A percentile compares a stretch with the other conserved stretches of the same genome.
phyloP scores from a whole-genome alignment of 2,888 invertebrate genomes.

The Axea sp. region DNA sequence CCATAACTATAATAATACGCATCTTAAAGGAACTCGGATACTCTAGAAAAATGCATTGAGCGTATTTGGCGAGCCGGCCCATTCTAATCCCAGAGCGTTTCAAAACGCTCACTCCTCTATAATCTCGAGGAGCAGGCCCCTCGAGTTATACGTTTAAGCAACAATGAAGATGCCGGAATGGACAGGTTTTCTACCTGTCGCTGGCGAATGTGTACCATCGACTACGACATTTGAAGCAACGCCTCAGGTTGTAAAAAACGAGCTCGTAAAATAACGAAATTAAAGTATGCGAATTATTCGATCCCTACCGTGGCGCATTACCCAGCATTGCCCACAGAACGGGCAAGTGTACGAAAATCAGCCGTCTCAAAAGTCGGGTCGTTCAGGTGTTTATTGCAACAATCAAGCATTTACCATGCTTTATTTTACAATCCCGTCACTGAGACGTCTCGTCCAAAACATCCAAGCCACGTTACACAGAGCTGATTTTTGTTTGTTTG shows the following conservation, averaged over 20 bases:
- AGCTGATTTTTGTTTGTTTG: too few relatives aligned
- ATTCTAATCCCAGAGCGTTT: constrained; percentile 9
- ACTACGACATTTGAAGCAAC: constrained; percentile 29
- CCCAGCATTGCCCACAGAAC: constrained; percentile 7
- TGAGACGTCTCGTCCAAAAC: constrained; percentile 33
- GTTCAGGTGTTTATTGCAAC: constrained; percentile 45
- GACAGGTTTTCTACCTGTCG: constrained; percentile 54
- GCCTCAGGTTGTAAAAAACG: constrained; percentile 50
- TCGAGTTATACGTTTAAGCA: constrained; percentile 31
- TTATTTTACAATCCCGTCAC: constrained; percentile 29
- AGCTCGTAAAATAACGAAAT: constrained; percentile 38
- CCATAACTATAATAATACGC: too few relatives aligned
- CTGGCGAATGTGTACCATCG: background rate
- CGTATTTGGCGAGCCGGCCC: too few relatives aligned
- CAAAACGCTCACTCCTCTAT: constrained; percentile 23
- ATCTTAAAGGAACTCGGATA: too few relatives aligned
- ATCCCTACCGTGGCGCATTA: constrained; percentile 10
- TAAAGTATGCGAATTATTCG: constrained; percentile 41
- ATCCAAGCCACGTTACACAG: constrained; percentile 36
- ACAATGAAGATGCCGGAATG: constrained; percentile 41
- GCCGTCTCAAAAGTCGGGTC: constrained; percentile 9
- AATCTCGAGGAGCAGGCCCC: constrained; percentile 24
- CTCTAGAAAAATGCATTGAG: too few relatives aligned
- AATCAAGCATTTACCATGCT: constrained; percentile 49
- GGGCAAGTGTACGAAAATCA: constrained; percentile 32